Percentiles rank a stretch among this genome's conserved stretches.
These are phyloP conservation scores for Hirudinaria manillensis DNA, from an alignment of 2,888 invertebrate species.

Conservation along the genomic window DNA sequence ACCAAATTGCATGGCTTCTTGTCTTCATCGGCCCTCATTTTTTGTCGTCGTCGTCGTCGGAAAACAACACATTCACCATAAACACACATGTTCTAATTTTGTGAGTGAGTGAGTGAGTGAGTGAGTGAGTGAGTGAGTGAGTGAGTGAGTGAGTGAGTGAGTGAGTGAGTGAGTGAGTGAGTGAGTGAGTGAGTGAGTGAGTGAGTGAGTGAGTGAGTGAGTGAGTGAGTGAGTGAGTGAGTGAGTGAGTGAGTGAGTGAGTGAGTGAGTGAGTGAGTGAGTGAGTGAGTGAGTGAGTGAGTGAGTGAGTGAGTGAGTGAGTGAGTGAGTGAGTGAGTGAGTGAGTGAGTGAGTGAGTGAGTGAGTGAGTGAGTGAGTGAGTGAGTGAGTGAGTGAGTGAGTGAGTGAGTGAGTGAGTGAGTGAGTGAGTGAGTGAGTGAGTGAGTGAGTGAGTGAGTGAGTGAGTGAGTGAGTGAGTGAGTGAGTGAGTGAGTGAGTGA, in stretches of 20 bases:
- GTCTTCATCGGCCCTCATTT: no score
- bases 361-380: slow-evolving; percentile 37
- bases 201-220: slow-evolving; percentile 35
- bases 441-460: background rate
- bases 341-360: slow-evolving; percentile 37
- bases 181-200: slow-evolving; percentile 38
- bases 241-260: background rate
- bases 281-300: slow-evolving; percentile 5
- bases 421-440: background rate
- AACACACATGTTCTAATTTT: no score
- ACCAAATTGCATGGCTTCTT: no score
- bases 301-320: slow-evolving; percentile 30
- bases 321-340: slow-evolving; percentile 34
- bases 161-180: slow-evolving; percentile 36
- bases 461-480: slow-evolving; percentile 14
- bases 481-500: slow-evolving; percentile 32
- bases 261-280: background rate
- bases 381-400: slow-evolving; percentile 29
- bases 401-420: slow-evolving; percentile 18
- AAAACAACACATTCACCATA: no score
- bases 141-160: slow-evolving; percentile 33
- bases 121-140: slow-evolving; percentile 21
- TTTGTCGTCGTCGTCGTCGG: no score
- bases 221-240: background rate
- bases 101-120: slow-evolving; percentile 3